phyloP scores from a whole-genome alignment of 2,797 vertebrate genomes.

The Pangasius krempfi region DNA sequence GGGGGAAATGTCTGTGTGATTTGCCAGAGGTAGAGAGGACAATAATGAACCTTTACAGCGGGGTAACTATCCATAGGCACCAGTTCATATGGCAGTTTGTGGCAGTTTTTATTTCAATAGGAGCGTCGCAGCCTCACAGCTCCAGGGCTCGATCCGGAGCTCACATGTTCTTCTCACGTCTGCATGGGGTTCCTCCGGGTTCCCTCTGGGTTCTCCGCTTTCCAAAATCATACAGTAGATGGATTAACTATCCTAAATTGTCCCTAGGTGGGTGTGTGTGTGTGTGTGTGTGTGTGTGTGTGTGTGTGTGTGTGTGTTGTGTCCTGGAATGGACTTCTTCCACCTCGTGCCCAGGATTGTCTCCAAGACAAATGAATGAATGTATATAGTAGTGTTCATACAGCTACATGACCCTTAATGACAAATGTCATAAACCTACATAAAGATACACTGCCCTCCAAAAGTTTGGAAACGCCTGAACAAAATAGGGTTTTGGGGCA shows the following conservation, averaged over 20 bases:
- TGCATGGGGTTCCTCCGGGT: neutral
- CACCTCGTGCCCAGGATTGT: neutral
- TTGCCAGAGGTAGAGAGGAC: neutral
- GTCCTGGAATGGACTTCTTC: too few species aligned
- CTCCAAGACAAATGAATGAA: neutral
- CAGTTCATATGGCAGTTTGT: neutral
- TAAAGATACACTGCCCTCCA: too few species aligned
- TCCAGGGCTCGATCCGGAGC: neutral
- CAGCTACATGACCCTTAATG: neutral
- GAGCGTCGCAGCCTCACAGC: neutral
- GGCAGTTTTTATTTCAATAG: neutral
- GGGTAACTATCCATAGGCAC: conserved; percentile 3
- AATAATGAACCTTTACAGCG: conserved; percentile 18
- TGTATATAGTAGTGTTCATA: neutral
- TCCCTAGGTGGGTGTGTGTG: neutral
- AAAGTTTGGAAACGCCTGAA: too few species aligned
- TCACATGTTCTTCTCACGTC: neutral
- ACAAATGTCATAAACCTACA: neutral
- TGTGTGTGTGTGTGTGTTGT: neutral
- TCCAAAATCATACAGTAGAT: neutral
- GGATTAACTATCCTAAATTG: neutral
- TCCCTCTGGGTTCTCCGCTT: neutral
- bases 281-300: neutral
- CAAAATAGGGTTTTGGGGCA: too few species aligned
- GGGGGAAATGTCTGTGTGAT: neutral